Evolutionary conservation across 2,113 vertebrate species (phyloP).

Genomic region (Charina bottae): DNA sequence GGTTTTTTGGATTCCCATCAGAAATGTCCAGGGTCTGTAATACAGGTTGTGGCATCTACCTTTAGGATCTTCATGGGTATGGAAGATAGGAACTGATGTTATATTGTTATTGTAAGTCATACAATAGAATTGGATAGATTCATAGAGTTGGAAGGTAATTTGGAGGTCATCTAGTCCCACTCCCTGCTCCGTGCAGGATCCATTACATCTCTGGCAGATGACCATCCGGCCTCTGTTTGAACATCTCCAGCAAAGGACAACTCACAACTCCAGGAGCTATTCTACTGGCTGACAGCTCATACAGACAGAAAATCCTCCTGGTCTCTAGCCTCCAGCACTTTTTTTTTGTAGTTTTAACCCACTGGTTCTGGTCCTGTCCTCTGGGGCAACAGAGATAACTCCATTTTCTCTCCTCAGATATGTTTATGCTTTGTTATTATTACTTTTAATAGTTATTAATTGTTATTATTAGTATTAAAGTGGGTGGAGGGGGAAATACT

Average conservation of each 20-base stretch:
- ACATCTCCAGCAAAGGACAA: neutral
- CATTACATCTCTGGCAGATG: neutral
- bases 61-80: neutral
- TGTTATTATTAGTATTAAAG: neutral
- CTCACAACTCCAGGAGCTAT: neutral
- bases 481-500: neutral
- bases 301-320: neutral
- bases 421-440: neutral
- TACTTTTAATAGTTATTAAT: too few species aligned
- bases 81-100: neutral
- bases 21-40: neutral
- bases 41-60: neutral
- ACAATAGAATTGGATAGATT: neutral
- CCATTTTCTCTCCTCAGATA: neutral
- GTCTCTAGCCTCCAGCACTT: neutral
- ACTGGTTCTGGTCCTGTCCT: neutral
- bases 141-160: neutral
- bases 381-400: neutral
- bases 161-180: neutral
- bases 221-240: neutral
- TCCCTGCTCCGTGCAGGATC: neutral
- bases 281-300: neutral
- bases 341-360: neutral
- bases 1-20: neutral
- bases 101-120: neutral